Conservation (phyloP, 2,113 vertebrate species). For the Hepsetus odoe region DNA sequence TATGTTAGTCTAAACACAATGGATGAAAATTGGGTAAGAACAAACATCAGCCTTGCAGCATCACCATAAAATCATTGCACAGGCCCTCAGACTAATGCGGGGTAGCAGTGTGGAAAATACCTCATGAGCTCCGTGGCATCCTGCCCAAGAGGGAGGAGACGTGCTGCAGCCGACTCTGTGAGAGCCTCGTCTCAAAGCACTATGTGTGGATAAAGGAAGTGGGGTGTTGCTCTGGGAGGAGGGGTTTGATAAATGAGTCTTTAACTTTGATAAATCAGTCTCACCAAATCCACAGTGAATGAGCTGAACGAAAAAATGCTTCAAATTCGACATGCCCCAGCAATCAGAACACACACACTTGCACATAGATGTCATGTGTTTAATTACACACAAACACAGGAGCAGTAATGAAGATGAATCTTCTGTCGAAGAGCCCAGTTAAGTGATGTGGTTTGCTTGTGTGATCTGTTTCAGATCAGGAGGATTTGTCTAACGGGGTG, state of each 20-base stretch:
- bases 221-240: slow-evolving; percentile 42
- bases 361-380: slow-evolving; percentile 11
- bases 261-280: slow-evolving; percentile 28
- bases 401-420: slow-evolving; percentile 43
- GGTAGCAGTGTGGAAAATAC: slow-evolving; percentile 37
- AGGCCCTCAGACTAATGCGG: slow-evolving; percentile 17
- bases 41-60: neutral
- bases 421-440: slow-evolving; percentile 31
- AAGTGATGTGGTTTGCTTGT: slow-evolving; percentile 50
- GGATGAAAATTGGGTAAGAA: neutral
- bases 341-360: slow-evolving; percentile 7
- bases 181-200: slow-evolving; percentile 27
- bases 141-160: neutral
- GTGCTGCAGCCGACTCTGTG: neutral
- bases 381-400: slow-evolving; percentile 46
- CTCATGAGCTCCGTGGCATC: slow-evolving; percentile 24
- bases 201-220: slow-evolving; percentile 42
- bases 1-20: neutral
- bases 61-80: slow-evolving; percentile 2
- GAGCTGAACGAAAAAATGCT: slow-evolving; percentile 1
- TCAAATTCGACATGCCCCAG: neutral
- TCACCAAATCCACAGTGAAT: slow-evolving; percentile 22
- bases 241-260: slow-evolving; percentile 44
- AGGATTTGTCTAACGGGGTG: slow-evolving; percentile 1
- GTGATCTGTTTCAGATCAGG: slow-evolving; percentile 28